phyloP scores from a whole-genome alignment of 2,113 vertebrate species.

The Carollia perspicillata region DNA sequence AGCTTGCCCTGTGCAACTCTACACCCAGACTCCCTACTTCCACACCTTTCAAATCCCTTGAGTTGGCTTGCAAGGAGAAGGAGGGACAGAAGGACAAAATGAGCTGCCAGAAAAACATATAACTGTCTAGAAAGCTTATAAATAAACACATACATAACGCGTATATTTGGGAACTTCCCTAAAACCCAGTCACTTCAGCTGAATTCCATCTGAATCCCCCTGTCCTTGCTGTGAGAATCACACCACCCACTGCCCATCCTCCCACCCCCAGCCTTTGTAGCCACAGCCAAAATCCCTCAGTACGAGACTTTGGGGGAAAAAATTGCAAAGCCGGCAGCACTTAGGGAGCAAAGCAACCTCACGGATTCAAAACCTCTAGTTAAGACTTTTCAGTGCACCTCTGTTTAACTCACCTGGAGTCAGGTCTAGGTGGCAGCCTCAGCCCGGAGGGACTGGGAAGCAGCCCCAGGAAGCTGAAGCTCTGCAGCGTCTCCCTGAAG shows the following conservation, averaged over 20 bases:
- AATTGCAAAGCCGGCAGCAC: not conserved
- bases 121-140: not conserved
- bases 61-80: not conserved
- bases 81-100: not conserved
- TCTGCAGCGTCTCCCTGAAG: not conserved
- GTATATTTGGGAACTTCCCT: not conserved
- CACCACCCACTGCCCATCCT: not conserved
- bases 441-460: not conserved
- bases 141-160: not conserved
- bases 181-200: not conserved
- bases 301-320: not conserved
- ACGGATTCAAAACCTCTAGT: not conserved
- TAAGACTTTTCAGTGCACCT: not conserved
- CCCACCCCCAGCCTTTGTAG: not conserved
- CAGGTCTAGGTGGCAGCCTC: slow-evolving; percentile 23
- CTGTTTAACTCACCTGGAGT: slow-evolving; percentile 62
- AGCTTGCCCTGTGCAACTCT: not conserved
- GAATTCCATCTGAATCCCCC: not conserved
- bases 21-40: not conserved
- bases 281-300: not conserved
- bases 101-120: not conserved
- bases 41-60: not conserved
- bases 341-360: not conserved
- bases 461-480: not conserved
- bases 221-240: not conserved